A percentile compares a stretch with the other conserved stretches of the same genome.
Conservation (phyloP, 2,113 vertebrate genomes). For the Canis aureus region DNA sequence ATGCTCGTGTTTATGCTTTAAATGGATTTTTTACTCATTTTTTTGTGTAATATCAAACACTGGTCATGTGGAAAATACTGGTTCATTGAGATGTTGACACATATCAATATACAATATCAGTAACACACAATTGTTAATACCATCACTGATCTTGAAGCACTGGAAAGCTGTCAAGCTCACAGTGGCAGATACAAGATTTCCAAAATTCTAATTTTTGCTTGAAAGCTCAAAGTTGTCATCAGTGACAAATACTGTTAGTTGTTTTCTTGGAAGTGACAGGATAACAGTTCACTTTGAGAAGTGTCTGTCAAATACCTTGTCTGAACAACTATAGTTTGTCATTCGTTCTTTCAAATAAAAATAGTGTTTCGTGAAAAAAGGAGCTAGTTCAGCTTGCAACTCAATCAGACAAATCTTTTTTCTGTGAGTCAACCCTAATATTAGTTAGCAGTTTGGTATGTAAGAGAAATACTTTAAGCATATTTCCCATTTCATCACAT, state of each 20-base stretch:
- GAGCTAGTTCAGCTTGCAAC: constrained; percentile 26
- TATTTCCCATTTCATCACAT: neutral
- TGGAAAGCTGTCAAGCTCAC: neutral
- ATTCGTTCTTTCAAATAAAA: constrained; percentile 6
- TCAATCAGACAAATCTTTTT: neutral
- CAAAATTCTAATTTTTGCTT: constrained; percentile 38
- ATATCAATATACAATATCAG: neutral
- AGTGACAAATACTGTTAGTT: neutral
- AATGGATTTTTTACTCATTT: neutral
- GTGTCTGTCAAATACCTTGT: neutral
- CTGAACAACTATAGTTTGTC: neutral
- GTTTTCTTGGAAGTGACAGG: neutral
- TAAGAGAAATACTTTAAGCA: neutral
- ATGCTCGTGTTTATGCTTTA: neutral
- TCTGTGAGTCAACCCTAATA: neutral
- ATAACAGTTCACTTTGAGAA: constrained; percentile 9
- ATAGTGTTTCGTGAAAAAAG: neutral
- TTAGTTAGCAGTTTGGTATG: neutral
- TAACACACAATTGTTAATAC: neutral
- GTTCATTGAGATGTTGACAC: neutral
- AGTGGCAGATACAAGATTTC: neutral
- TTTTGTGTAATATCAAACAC: neutral
- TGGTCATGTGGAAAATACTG: neutral
- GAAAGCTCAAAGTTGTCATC: neutral
- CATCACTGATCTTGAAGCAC: neutral